These are phyloP conservation scores for Lucilia sericata DNA, from an alignment of 1,140 invertebrate genomes.

Conservation along the genomic window DNA sequence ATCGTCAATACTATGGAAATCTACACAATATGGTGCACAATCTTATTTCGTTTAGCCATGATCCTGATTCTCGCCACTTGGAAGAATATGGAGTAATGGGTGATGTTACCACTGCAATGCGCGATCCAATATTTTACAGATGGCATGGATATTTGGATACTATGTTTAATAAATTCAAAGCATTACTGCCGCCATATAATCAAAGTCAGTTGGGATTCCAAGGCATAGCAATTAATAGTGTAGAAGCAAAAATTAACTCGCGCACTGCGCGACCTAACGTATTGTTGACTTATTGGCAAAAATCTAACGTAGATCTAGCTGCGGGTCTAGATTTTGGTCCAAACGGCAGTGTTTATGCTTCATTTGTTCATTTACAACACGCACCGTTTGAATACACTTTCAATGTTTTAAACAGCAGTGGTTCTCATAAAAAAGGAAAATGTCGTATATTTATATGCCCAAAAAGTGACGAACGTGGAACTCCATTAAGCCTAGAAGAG, in stretches of 20 bases:
- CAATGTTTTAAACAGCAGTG: conserved; percentile 66
- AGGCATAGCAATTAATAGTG: conserved; percentile 65
- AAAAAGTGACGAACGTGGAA: conserved; percentile 71
- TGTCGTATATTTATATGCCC: conserved; percentile 74
- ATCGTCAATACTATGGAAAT: conserved; percentile 73
- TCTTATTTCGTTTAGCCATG: conserved; percentile 73
- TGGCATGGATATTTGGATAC: conserved; percentile 77
- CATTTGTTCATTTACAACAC: conserved; percentile 77
- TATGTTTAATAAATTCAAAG: conserved; percentile 75
- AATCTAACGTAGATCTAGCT: conserved; percentile 73
- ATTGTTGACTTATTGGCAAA: conserved; percentile 74
- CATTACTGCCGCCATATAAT: conserved; percentile 73
- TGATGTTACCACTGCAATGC: conserved; percentile 76
- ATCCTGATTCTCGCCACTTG: conserved; percentile 73
- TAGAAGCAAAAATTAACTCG: conserved; percentile 64
- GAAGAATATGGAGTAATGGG: conserved; percentile 75
- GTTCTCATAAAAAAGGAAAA: conserved; percentile 66
- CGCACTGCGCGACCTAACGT: conserved; percentile 63
- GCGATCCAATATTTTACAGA: conserved; percentile 79
- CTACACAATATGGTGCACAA: conserved; percentile 76
- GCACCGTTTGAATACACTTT: conserved; percentile 72
- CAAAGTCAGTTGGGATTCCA: conserved; percentile 58
- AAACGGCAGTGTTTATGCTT: conserved; percentile 70
- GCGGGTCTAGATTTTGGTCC: conserved; percentile 73
- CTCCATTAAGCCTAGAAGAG: conserved; percentile 68